phyloP scores from a whole-genome alignment of 2,113 vertebrate species.

The Zootoca vivipara region DNA sequence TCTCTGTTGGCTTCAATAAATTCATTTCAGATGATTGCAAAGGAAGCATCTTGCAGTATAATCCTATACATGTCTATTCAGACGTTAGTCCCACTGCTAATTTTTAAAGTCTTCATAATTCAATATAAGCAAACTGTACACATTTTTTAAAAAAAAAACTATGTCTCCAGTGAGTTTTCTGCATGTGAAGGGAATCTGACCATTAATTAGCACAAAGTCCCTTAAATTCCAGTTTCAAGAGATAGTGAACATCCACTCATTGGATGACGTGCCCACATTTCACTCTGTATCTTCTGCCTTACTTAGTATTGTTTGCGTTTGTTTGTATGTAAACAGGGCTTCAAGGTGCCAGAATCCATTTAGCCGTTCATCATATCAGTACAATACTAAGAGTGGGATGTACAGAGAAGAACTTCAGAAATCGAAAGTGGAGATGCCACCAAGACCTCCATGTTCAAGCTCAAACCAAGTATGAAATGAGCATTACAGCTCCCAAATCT shows the following conservation, averaged over 20 bases:
- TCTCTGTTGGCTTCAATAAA: constrained; percentile 35
- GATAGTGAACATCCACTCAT: neutral
- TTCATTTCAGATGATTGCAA: constrained; percentile 12
- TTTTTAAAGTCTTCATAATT: constrained; percentile 31
- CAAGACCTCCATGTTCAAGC: neutral
- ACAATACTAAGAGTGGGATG: neutral
- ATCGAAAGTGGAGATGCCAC: neutral
- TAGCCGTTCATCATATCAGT: neutral
- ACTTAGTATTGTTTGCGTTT: neutral
- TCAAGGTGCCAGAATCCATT: neutral
- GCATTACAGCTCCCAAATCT: neutral
- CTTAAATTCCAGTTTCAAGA: neutral
- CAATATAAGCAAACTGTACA: constrained; percentile 14
- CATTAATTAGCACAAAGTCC: neutral
- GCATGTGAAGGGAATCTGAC: neutral
- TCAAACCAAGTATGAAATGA: neutral
- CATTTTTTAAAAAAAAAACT: neutral
- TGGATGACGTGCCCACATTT: accelerated
- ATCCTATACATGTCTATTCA: neutral
- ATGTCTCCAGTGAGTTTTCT: constrained; percentile 10
- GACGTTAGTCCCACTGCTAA: neutral
- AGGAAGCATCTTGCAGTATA: constrained; percentile 18
- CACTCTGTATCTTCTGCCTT: neutral
- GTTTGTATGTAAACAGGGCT: neutral
- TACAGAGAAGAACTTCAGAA: neutral